A percentile compares a stretch with the other conserved stretches of the same genome.
Conservation (phyloP, 1,140 invertebrate species). For the Cataglyphis hispanica region DNA sequence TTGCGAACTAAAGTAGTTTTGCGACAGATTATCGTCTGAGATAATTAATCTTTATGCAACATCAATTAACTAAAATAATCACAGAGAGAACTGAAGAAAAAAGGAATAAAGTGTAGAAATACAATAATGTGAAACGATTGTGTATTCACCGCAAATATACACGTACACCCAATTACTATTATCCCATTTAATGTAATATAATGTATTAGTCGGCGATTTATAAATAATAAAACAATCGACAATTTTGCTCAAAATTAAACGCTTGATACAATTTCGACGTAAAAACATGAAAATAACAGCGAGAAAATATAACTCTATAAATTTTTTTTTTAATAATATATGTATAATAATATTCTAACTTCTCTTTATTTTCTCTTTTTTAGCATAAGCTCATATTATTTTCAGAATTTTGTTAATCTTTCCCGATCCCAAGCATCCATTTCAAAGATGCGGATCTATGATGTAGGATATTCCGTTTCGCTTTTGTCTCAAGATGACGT, state of each 20-base stretch:
- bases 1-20: not conserved
- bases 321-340: constrained; percentile 3
- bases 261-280: constrained; percentile 5
- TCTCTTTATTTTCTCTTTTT: not conserved
- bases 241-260: constrained; percentile 37
- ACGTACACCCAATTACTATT: constrained; percentile 4
- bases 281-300: constrained; percentile 23
- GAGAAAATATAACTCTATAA: not conserved
- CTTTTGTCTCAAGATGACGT: not conserved
- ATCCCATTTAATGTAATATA: not conserved
- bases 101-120: not conserved
- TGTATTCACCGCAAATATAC: not conserved
- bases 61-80: not conserved
- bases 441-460: not conserved
- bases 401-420: not conserved
- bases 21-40: not conserved
- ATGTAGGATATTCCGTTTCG: not conserved
- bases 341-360: not conserved
- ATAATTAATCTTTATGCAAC: not conserved
- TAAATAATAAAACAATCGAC: constrained; percentile 36
- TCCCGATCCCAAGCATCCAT: not conserved
- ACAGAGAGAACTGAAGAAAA: not conserved
- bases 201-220: constrained; percentile 36
- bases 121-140: constrained; percentile 21
- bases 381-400: not conserved